Evolutionary conservation across 2,113 vertebrate species (phyloP).

Genomic region (Indicator maculatus): DNA sequence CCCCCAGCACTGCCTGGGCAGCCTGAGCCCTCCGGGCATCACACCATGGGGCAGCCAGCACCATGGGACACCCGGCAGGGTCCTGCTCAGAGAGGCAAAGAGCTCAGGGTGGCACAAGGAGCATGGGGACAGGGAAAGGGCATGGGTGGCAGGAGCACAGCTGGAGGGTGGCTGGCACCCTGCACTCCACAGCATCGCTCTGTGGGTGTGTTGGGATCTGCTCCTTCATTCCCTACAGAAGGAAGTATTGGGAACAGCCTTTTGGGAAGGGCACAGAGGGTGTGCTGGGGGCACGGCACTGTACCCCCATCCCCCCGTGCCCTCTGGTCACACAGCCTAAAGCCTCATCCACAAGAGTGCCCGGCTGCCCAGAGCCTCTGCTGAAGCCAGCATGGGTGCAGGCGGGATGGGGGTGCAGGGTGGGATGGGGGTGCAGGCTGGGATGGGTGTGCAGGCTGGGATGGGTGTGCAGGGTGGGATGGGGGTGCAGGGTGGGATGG

Average conservation of each 20-base stretch:
- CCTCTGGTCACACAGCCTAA: background rate
- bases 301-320: rapidly evolving
- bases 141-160: background rate
- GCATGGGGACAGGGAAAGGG: background rate
- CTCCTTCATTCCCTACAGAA: background rate
- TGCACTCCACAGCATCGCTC: background rate
- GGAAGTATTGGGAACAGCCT: background rate
- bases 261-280: background rate
- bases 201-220: rapidly evolving
- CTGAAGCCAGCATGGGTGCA: background rate
- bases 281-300: rapidly evolving
- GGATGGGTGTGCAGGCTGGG: background rate
- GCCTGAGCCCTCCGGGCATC: background rate
- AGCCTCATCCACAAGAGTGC: background rate
- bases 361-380: background rate
- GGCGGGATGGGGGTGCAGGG: background rate
- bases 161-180: rapidly evolving
- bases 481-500: no score
- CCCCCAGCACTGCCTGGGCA: rapidly evolving
- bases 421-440: background rate
- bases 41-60: rapidly evolving
- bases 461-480: background rate
- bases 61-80: rapidly evolving
- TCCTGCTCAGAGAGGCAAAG: rapidly evolving
- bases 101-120: background rate